These are phyloP conservation scores for Rhinatrema bivittatum DNA, from an alignment of 2,797 vertebrate species.

Conservation along the genomic window DNA sequence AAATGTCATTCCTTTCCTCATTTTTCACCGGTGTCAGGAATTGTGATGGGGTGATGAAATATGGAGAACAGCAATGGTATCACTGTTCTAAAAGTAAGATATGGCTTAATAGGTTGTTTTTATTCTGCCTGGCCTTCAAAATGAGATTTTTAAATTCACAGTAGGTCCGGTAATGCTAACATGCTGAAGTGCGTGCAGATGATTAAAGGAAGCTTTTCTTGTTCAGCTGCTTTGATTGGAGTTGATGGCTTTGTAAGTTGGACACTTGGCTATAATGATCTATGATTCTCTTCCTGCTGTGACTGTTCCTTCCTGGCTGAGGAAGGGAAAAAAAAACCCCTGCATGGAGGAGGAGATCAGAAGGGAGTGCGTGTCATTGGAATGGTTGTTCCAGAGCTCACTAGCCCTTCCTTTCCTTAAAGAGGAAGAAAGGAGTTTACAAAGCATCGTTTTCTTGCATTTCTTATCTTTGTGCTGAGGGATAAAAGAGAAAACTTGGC, in stretches of 20 bases:
- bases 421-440: background rate
- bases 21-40: too few relatives aligned
- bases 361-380: background rate
- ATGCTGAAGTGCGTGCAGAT: background rate
- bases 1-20: too few relatives aligned
- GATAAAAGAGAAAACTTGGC: background rate
- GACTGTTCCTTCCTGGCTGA: constrained; percentile 3
- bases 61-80: too few relatives aligned
- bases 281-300: constrained; percentile 25
- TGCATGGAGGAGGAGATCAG: constrained; percentile 8
- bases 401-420: background rate
- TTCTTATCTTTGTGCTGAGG: background rate
- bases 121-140: background rate
- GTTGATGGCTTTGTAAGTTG: constrained; percentile 30
- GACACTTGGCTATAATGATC: constrained; percentile 41
- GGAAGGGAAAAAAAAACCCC: constrained; percentile 15
- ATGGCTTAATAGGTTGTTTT: background rate
- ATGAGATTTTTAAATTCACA: background rate
- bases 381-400: background rate
- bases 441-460: background rate
- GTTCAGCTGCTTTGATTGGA: constrained; percentile 32
- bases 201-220: constrained; percentile 31
- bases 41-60: too few relatives aligned
- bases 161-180: background rate
- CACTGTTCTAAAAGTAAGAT: constrained; percentile 5